Evolutionary conservation across 2,888 invertebrate genomes (phyloP), one percentile per base, ranked within the genome.

Genomic region (Drosophila cracens): DNA sequence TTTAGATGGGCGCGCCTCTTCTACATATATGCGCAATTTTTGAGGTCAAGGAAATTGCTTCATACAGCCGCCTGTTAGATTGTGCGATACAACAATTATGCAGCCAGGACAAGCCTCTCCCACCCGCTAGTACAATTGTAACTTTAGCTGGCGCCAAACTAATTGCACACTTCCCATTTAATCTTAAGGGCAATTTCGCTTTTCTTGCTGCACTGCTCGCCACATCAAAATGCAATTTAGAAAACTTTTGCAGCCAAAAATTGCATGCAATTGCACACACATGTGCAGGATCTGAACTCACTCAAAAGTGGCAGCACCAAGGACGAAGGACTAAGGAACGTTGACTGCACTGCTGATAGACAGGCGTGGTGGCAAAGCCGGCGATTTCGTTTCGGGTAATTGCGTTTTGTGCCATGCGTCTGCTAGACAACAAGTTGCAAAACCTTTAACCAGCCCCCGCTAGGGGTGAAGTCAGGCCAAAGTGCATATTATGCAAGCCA

Each of bases 41-140:
- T 76, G 89, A 86, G 91, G 89, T 88, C 90, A 89, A 90, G 89
- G 89, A 91, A 86, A 82, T 88, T 74, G 63, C 76, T 83, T 76
- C 65, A 72, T 66, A 43, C 40, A 38, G 49, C 43, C 64, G 62
- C 36, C 54, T 29, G 51, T 21, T 57, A 38, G 54, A 74, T 52
- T 21, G 56, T 29, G 52, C 36, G 38, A 65, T 64, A 56, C 0
- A 64, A 59, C 53, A 59, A 59, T 74, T 74, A 66, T 71, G 77
- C 76, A 80, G 74, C 18, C 43, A 43, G 52, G 18, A 38, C n/a
- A 25, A 10, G 13, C 11, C 21, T n/a, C n/a, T 29, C 31, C 4
- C 10, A 8, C n/a, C 27, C n/a, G 3, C n/a, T 18, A 4, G 25
- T 8, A 31, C 16, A 40, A 54, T 38, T 40, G 36, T 46, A 40